Evolutionary conservation across 2,113 vertebrate genomes (phyloP), one percentile per base, ranked within the genome.

Genomic region (Microcebus lehilahytsara): DNA sequence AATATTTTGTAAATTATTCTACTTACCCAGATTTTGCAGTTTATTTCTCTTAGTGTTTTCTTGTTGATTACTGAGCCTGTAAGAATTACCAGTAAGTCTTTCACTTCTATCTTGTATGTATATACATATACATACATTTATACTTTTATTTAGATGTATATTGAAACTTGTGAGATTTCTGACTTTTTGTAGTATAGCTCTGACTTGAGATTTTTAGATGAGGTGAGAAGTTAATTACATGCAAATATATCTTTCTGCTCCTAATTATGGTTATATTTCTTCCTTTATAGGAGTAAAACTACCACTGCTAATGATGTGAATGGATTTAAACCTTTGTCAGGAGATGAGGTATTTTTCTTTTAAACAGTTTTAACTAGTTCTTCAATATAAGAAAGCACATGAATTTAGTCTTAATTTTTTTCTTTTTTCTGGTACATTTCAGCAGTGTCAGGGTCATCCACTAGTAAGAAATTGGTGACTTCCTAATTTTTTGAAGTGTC

Each of bases 311-410:
- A 93, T 96, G 98, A 98, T 97, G 85, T 98, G 77, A 99, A 99
- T 97, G 99, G 98, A 97, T 97, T 98, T 95, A 99, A 99, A 88
- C 89, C 98, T 96, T 96, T 96, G 81, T 97, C 98, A 96, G 96
- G 97, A 91, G 97, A 97, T 89, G 98, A 99, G 99, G 99, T 99
- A 99, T 98, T 98, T 98, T 75, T 94, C 49, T 77, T 49, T 3
- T 27, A 67, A 56, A 79, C 91, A 32, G 1, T 92, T 94, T 93
- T 87, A 96, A 92, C 19, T 90, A 37, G 37, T 25, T 83, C 20
- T 95, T 86, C 16, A 66, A 3, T 89, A 49, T 60, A 83, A 86
- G 77, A 95, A 72, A 75, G 49, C 37, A 40, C 78, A 60, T 49
- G 16, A 80, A 58, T 91, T 78, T 84, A 51, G 34, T 51, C 10